Evolutionary conservation across 2,113 vertebrate genomes (phyloP).

Genomic region (Lasiurus cinereus): DNA sequence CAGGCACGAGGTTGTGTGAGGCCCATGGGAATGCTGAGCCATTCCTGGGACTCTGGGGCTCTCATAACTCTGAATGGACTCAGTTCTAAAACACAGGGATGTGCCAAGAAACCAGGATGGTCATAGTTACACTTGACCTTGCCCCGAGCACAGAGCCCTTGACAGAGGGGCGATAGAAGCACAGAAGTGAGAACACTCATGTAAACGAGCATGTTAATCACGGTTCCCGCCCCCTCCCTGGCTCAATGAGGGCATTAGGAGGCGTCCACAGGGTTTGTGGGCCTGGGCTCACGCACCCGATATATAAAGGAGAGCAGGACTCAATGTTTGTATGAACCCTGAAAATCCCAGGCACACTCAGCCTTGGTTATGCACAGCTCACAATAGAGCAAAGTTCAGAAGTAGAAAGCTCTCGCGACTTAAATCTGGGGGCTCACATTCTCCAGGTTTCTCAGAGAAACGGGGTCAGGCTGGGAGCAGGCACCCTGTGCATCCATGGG

Average conservation of each 20-base stretch:
- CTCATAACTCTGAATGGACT: background rate
- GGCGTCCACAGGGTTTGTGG: background rate
- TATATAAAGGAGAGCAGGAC: background rate
- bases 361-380: background rate
- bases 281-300: background rate
- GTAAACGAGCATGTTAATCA: no score
- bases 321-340: background rate
- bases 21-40: background rate
- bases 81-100: background rate
- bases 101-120: background rate
- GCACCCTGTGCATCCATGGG: no score
- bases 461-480: no score
- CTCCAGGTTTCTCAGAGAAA: background rate
- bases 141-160: background rate
- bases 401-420: background rate
- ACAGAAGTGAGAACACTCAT: accelerated
- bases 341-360: background rate
- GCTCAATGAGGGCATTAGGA: accelerated
- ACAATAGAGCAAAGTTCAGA: background rate
- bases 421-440: background rate
- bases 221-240: background rate
- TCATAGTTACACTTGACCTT: background rate
- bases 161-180: background rate
- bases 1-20: background rate
- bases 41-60: background rate